Evolutionary conservation across 2,113 vertebrate genomes (phyloP).

Genomic region (Leptodactylus fuscus): DNA sequence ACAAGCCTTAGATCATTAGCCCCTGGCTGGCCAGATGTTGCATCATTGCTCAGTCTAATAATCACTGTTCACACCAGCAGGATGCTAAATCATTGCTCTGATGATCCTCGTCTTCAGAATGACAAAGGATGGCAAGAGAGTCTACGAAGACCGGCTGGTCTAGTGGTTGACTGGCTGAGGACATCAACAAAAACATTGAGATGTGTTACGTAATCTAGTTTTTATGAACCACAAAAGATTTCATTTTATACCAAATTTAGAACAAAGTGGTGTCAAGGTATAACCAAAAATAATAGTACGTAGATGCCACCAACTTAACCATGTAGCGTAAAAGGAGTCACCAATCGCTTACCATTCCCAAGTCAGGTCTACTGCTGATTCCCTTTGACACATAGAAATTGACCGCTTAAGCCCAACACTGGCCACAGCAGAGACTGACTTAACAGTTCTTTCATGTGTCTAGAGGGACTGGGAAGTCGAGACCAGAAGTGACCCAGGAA

Average conservation of each 20-base stretch:
- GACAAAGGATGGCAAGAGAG: background rate
- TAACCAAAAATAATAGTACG: background rate
- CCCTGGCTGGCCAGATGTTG: conserved; percentile 18
- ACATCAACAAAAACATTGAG: background rate
- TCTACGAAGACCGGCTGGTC: background rate
- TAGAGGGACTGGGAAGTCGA: no score
- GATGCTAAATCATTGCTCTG: background rate
- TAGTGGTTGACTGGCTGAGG: background rate
- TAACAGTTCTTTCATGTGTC: no score
- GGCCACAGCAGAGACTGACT: no score
- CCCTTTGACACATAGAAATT: no score
- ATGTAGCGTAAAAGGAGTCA: no score
- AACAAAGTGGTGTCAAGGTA: background rate
- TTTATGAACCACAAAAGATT: background rate
- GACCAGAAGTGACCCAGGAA: no score
- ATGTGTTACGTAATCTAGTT: background rate
- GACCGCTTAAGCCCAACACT: no score
- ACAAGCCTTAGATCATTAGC: conserved; percentile 19
- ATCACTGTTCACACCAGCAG: background rate
- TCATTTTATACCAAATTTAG: background rate
- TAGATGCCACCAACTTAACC: background rate
- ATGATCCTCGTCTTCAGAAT: conserved; percentile 14
- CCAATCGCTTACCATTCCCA: no score
- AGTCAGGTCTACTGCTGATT: no score
- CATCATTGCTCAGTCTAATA: conserved; percentile 5